Conservation (phyloP, 2,113 vertebrate genomes). For the Spea bombifrons region DNA sequence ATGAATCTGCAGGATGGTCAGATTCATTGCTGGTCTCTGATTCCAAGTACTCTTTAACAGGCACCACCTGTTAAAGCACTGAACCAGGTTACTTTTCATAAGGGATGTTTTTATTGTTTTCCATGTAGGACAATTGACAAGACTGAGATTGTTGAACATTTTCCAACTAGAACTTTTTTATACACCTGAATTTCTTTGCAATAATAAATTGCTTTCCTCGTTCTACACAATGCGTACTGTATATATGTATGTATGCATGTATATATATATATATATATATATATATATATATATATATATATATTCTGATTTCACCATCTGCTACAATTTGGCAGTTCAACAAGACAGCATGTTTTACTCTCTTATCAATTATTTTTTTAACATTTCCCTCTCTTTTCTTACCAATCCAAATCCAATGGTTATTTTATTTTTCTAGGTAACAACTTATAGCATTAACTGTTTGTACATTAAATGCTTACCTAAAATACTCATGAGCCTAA, state of each 20-base stretch:
- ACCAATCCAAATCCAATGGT: constrained; percentile 5
- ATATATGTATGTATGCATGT: not conserved
- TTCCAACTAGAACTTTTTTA: constrained; percentile 45
- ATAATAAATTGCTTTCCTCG: constrained; percentile 21
- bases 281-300: not conserved
- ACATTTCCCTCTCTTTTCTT: not conserved
- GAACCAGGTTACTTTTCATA: constrained; percentile 43
- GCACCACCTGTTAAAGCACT: constrained; percentile 12
- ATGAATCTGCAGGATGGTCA: constrained; percentile 40
- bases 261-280: not conserved
- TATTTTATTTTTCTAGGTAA: not conserved
- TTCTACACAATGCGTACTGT: constrained; percentile 13
- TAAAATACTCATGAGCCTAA: too few relatives aligned
- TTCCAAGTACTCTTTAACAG: constrained; percentile 45
- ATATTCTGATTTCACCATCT: constrained; percentile 45
- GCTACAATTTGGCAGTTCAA: constrained; percentile 46
- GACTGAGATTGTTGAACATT: constrained; percentile 45
- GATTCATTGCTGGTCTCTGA: constrained; percentile 36
- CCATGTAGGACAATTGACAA: constrained; percentile 43
- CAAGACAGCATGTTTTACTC: constrained; percentile 37
- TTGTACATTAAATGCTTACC: constrained; percentile 11
- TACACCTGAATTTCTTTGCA: constrained; percentile 44
- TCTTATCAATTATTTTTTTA: constrained; percentile 43
- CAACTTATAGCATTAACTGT: not conserved
- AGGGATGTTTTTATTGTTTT: constrained; percentile 42